Conservation (phyloP, 1,140 invertebrate genomes). For the Teleopsis dalmanni region DNA sequence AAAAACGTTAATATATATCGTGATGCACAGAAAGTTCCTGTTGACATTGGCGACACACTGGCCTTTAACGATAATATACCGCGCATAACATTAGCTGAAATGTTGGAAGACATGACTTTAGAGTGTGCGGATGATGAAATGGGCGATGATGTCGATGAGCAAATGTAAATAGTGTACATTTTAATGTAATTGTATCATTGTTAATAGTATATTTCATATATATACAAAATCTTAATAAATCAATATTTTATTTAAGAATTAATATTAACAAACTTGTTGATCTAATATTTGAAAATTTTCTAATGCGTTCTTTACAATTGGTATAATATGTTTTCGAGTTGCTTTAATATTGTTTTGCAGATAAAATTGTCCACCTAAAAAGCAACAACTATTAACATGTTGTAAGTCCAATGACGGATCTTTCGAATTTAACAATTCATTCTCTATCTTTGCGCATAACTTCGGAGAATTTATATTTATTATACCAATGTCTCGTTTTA, state of each 20-base stretch:
- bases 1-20: slow-evolving; percentile 93
- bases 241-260: no score
- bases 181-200: not conserved
- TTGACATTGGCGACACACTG: slow-evolving; percentile 58
- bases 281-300: slow-evolving; percentile 15
- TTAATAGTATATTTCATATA: not conserved
- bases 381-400: slow-evolving; percentile 17
- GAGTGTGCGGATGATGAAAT: slow-evolving; percentile 61
- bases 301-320: slow-evolving; percentile 48
- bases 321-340: slow-evolving; percentile 57
- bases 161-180: not conserved
- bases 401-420: slow-evolving; percentile 19
- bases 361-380: slow-evolving; percentile 43
- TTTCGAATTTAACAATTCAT: slow-evolving; percentile 15
- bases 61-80: slow-evolving; percentile 60
- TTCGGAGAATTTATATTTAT: slow-evolving; percentile 35
- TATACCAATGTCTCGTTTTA: slow-evolving; percentile 50
- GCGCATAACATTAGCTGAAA: slow-evolving; percentile 87
- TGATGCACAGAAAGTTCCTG: slow-evolving; percentile 56
- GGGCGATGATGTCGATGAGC: slow-evolving; percentile 25
- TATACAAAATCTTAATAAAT: no score
- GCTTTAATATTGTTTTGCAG: slow-evolving; percentile 49
- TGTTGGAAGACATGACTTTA: slow-evolving; percentile 91
- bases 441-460: slow-evolving; percentile 19
- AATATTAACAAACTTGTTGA: no score